Evolutionary conservation across 2,888 invertebrate genomes (phyloP), one percentile per base, ranked within the genome.

Genomic region (Cheilosia vulpina): DNA sequence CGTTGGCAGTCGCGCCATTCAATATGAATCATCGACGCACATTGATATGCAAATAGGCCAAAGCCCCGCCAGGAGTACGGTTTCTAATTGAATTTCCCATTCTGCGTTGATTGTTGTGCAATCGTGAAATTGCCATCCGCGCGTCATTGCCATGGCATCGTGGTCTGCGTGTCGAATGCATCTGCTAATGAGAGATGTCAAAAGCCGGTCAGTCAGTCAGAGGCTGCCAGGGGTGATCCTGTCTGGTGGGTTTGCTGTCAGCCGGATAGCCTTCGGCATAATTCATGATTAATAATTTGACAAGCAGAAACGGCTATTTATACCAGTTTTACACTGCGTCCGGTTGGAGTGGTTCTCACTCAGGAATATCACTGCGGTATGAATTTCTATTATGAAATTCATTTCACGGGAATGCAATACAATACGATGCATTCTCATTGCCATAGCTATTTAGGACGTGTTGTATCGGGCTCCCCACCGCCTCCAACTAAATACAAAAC

Each of bases 161-260:
- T 63, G 81, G 85, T 76, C 50, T n/a, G 55, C 62, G 45, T 68
- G 85, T 76, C 72, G 85, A 76, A 81, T 81, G 71, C 76, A 85
- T 81, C 85, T 81, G 76, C 76, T 85, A 85, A 85, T 85, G 81
- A 81, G 81, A 63, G 68, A 85, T 77, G 77, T 72, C 81, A 66
- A 77, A 81, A 73, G 72, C 60, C 62, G 57, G 41, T 68, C 24
- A 47, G 34, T 68, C 19, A 52, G 6, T 19, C 11, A 27, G 34
- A 53, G 43, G 24, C 34, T 17, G 41, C 19, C 31, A 24, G 52
- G 19, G 63, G 57, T 31, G 19, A 24, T 31, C 34, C 11, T 47
- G 45, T 57, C 41, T 38, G 27, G 60, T 62, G 19, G 2, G 38
- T 38, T 38, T 38, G 38, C 13, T 38, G 38, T 13, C 11, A 38